phyloP scores from a whole-genome alignment of 2,797 vertebrate species.

The Craterocephalus amniculus region DNA sequence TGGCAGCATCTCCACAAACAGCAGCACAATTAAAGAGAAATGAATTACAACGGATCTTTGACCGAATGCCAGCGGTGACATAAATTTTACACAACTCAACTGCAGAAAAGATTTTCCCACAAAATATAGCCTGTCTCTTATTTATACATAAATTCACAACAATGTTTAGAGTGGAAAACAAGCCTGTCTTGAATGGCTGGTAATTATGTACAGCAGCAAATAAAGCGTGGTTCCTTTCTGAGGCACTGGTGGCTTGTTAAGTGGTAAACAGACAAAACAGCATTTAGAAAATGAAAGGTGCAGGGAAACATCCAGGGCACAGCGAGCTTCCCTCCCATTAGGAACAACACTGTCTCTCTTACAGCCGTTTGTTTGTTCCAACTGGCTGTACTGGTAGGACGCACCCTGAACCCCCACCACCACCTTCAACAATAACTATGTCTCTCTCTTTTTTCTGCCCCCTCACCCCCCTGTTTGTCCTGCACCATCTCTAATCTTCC shows the following conservation, averaged over 20 bases:
- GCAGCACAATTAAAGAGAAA: constrained; percentile 57
- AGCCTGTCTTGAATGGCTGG: constrained; percentile 75
- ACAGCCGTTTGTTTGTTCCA: constrained; percentile 65
- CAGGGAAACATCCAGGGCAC: constrained; percentile 75
- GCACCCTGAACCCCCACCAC: constrained; percentile 58
- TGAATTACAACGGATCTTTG: constrained; percentile 46
- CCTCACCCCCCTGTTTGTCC: constrained; percentile 47
- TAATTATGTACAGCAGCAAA: constrained; percentile 81
- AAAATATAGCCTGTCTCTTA: constrained; percentile 67
- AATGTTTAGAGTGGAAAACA: constrained; percentile 75
- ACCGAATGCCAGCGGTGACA: constrained; percentile 21
- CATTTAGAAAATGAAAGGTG: constrained; percentile 82
- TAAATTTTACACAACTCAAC: constrained; percentile 52
- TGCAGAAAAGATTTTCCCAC: constrained; percentile 49
- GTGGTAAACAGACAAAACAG: constrained; percentile 82
- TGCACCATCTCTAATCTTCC: constrained; percentile 70
- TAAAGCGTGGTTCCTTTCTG: constrained; percentile 75
- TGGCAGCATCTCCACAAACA: constrained; percentile 42
- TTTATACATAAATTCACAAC: constrained; percentile 76
- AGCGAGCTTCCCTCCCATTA: constrained; percentile 75
- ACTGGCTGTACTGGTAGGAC: constrained; percentile 64
- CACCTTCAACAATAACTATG: constrained; percentile 54
- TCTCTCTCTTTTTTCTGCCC: constrained; percentile 53
- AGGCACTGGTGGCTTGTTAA: constrained; percentile 80
- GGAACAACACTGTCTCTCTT: constrained; percentile 67